Conservation (phyloP, 1,140 invertebrate genomes). For the Heliconius hewitsoni region DNA sequence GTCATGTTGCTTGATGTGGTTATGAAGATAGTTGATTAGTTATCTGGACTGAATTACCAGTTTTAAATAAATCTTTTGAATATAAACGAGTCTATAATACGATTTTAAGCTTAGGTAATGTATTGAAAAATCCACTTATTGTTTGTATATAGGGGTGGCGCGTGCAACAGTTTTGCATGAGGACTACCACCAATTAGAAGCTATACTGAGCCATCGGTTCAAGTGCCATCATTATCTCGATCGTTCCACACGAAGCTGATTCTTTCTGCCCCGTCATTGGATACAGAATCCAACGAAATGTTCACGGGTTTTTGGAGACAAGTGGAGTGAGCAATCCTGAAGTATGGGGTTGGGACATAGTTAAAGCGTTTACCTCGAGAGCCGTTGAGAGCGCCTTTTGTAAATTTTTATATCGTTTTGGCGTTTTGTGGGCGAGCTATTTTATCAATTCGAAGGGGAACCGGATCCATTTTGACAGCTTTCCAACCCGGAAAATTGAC, state of each 20-base stretch:
- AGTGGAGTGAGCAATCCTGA: conserved; percentile 79
- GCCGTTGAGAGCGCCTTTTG: conserved; percentile 73
- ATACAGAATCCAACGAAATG: conserved; percentile 65
- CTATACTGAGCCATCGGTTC: conserved; percentile 74
- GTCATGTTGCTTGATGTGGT: too few species aligned
- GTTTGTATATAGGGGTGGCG: conserved; percentile 65
- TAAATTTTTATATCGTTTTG: conserved; percentile 76
- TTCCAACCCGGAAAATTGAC: conserved; percentile 54
- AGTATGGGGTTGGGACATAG: conserved; percentile 77
- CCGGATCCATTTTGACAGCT: conserved; percentile 63
- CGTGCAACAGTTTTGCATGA: conserved; percentile 79
- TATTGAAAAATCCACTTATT: conserved; percentile 32
- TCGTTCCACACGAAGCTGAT: conserved; percentile 51
- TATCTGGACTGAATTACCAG: not conserved
- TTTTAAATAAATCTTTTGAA: not conserved
- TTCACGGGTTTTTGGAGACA: conserved; percentile 78
- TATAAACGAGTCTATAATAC: not conserved
- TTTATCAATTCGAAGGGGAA: conserved; percentile 76
- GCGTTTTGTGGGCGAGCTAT: conserved; percentile 69
- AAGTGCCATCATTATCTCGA: conserved; percentile 79
- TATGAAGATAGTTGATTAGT: too few species aligned
- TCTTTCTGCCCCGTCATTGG: conserved; percentile 57
- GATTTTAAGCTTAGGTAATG: conserved; percentile 2
- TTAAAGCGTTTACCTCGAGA: conserved; percentile 79
- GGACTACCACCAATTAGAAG: conserved; percentile 77